A percentile compares a stretch with the other conserved stretches of the same genome.
Evolutionary conservation across 2,888 invertebrate species (phyloP).

Genomic region (Pseudoips prasinana): DNA sequence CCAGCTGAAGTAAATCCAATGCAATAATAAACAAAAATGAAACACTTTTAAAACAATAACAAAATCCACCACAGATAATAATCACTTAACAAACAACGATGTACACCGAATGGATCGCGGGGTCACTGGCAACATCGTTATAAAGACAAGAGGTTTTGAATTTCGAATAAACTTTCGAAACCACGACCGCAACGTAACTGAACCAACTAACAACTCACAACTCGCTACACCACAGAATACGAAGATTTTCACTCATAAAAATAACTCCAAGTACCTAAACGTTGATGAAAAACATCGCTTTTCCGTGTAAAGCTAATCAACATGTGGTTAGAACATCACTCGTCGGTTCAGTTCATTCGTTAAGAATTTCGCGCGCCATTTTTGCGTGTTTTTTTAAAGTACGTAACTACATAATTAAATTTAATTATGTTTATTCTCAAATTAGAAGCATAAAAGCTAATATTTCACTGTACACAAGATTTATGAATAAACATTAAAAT

Average conservation of each 20-base stretch:
- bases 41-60: constrained; percentile 28
- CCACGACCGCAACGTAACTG: constrained; percentile 33
- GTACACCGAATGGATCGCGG: constrained; percentile 22
- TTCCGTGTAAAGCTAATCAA: constrained; percentile 36
- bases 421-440: constrained; percentile 1
- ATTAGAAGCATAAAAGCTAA: constrained; percentile 3
- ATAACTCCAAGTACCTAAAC: constrained; percentile 50
- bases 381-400: not conserved
- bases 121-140: constrained; percentile 20
- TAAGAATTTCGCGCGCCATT: constrained; percentile 9
- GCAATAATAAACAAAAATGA: constrained; percentile 7
- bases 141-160: constrained; percentile 24
- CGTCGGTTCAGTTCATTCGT: constrained; percentile 11
- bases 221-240: constrained; percentile 31
- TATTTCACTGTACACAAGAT: constrained; percentile 4
- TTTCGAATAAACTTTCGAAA: constrained; percentile 32
- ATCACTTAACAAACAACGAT: constrained; percentile 30
- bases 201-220: constrained; percentile 24
- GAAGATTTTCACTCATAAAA: constrained; percentile 61
- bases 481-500: constrained; percentile 9
- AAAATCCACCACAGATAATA: constrained; percentile 33
- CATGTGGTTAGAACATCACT: constrained; percentile 25
- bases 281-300: constrained; percentile 53
- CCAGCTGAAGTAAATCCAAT: constrained; percentile 25
- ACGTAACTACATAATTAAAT: constrained; percentile 1